A percentile compares a stretch with the other conserved stretches of the same genome.
Evolutionary conservation across 2,113 vertebrate species (phyloP).

Genomic region (Onychostoma macrolepis): DNA sequence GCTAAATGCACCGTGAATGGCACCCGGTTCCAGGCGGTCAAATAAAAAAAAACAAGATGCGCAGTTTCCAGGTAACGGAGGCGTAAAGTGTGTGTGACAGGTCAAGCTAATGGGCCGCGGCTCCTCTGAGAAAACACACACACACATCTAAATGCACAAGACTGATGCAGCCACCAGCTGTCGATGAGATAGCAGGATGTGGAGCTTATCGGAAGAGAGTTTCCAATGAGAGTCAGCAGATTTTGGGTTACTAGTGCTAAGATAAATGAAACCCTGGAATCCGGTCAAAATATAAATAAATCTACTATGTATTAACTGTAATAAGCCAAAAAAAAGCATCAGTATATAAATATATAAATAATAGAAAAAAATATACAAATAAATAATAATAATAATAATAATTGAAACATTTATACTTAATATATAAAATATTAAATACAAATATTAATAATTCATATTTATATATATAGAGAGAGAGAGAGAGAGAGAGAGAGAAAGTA

Average conservation of each 20-base stretch:
- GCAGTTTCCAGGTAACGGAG: conserved; percentile 67
- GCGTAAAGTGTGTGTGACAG: conserved; percentile 53
- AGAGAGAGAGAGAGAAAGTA: too few relatives aligned
- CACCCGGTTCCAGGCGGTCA: conserved; percentile 37
- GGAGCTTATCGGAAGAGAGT: conserved; percentile 13
- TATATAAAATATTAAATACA: too few relatives aligned
- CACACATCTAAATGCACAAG: conserved; percentile 49
- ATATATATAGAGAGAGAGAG: too few relatives aligned
- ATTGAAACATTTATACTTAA: too few relatives aligned
- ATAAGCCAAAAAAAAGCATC: too few relatives aligned
- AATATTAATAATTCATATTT: too few relatives aligned
- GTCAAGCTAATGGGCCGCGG: conserved; percentile 64
- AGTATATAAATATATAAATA: too few relatives aligned
- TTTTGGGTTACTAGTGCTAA: neutral
- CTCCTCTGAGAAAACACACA: conserved; percentile 61
- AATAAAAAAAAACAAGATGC: conserved; percentile 60
- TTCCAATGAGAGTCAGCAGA: conserved; percentile 24
- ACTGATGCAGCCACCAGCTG: conserved; percentile 66
- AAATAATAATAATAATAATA: too few relatives aligned
- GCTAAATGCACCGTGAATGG: conserved; percentile 50
- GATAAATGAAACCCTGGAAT: neutral
- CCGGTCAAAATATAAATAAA: neutral
- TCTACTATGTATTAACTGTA: neutral
- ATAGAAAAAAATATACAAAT: too few relatives aligned
- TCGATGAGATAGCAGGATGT: conserved; percentile 37